Evolutionary conservation across 2,888 invertebrate species (phyloP).

Genomic region (Sesia bembeciformis): DNA sequence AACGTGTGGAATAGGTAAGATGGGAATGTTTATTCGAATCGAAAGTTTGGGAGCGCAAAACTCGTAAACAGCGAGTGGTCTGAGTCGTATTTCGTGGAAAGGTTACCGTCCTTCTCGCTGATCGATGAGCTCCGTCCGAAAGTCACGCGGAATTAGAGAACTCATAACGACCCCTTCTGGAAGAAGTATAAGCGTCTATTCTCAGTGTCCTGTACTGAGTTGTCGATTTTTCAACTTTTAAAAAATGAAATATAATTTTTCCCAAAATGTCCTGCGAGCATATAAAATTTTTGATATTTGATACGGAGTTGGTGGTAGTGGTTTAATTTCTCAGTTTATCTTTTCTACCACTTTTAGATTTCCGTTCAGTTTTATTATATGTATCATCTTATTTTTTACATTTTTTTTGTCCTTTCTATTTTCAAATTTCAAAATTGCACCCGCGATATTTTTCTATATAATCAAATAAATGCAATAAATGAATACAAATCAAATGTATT

Average conservation of each 20-base stretch:
- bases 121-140: constrained; percentile 40
- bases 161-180: not conserved
- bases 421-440: not conserved
- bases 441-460: no score
- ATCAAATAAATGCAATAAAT: no score
- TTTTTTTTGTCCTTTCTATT: not conserved
- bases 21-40: constrained; percentile 16
- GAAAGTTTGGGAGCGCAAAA: constrained; percentile 26
- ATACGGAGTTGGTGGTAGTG: no score
- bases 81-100: constrained; percentile 50
- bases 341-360: no score
- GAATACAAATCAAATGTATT: no score
- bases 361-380: no score
- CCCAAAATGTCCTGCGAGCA: no score
- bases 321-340: no score
- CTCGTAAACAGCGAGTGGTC: constrained; percentile 39
- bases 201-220: not conserved
- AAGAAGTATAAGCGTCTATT: not conserved
- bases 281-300: no score
- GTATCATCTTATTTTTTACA: no score
- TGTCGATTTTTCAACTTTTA: no score
- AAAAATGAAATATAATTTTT: no score
- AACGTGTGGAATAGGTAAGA: not conserved
- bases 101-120: constrained; percentile 54
- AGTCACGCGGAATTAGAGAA: constrained; percentile 2